A percentile compares a stretch with the other conserved stretches of the same genome.
These are phyloP conservation scores for Macrobrachium nipponense DNA, from an alignment of 1,140 invertebrate species.

Conservation along the genomic window DNA sequence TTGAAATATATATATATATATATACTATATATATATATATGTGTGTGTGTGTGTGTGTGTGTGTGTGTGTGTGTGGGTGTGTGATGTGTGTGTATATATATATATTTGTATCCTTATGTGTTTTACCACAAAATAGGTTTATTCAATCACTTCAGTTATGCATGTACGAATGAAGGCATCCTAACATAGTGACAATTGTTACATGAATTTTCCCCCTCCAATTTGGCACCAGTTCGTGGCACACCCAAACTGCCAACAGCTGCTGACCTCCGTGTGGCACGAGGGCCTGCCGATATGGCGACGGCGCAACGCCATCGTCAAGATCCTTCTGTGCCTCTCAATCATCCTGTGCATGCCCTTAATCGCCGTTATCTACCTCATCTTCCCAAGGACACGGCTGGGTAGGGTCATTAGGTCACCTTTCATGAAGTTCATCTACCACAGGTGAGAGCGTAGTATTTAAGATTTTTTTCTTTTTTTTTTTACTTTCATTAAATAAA, in stretches of 20 bases:
- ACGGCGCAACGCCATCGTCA: slow-evolving; percentile 70
- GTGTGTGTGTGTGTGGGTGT: too few species aligned
- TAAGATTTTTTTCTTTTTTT: too few species aligned
- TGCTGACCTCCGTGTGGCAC: slow-evolving; percentile 74
- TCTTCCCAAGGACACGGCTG: slow-evolving; percentile 71
- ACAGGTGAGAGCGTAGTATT: slow-evolving; percentile 67
- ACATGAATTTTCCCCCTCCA: too few species aligned
- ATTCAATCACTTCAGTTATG: too few species aligned
- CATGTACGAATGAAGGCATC: too few species aligned
- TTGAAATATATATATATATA: not conserved
- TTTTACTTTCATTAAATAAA: too few species aligned
- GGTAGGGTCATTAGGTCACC: slow-evolving; percentile 72
- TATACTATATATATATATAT: not conserved
- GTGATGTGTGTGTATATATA: too few species aligned
- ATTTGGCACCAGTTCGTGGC: slow-evolving; percentile 71
- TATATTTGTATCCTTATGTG: too few species aligned
- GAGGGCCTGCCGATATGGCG: slow-evolving; percentile 73
- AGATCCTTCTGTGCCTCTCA: slow-evolving; percentile 70
- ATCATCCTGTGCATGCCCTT: slow-evolving; percentile 70
- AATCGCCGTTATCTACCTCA: slow-evolving; percentile 71
- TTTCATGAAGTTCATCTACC: slow-evolving; percentile 75
- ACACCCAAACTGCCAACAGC: slow-evolving; percentile 74
- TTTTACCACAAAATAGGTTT: too few species aligned
- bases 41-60: not conserved
- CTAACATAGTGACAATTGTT: too few species aligned